Base-by-base conservation (phyloP, 1,140 invertebrate genomes). In the Pseudomyrmex sp. region DNA sequence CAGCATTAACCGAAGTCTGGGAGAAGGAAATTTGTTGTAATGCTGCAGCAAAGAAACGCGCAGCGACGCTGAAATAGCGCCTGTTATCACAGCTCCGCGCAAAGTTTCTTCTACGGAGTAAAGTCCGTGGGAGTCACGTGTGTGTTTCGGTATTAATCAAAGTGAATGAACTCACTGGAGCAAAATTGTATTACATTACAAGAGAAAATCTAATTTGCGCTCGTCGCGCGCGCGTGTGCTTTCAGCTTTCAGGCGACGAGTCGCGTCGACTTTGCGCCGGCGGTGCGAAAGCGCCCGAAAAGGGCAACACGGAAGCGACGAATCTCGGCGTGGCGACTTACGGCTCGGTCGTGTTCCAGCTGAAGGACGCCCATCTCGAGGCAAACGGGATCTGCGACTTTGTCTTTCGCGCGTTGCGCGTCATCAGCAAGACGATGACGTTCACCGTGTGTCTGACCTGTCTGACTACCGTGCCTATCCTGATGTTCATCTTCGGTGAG, bases 311-410 rank as follows among this genome's bases (percentile, higher is more conserved):
- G 23, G 94, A 91, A 13, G 93, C 94, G 12, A 91, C 93, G 0
- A 91, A 91, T 0, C 91, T 96, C 26, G 96, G 96, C 0, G 94
- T 96, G 1, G 96, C 96, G 0, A 96, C 96, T 0, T 97, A 97
- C 89, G 97, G 97, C 35, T 97, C 97, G 8, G 95, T 98, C 46
- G 96, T 97, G 2, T 97, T 97, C 91, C 97, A 97, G 91, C 94
- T 98, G 48, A 97, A 97, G 88, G 97, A 98, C 90, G 97, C 97
- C 61, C 97, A 97, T 88, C 95, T 97, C 91, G 97, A 98, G 88
- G 96, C 97, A 0, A 96, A 95, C 1, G 95, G 96, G 48, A 96
- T 96, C 0, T 97, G 96, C 73, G 97, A 97, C 91, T 98, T 97
- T 90, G 95, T 97, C 0, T 96, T 95, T 90, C 95, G 96, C 84